Percentiles rank a stretch among this genome's conserved stretches.
These are phyloP conservation scores for Rhagologus leucostigma DNA, from an alignment of 2,113 vertebrate genomes.

Conservation along the genomic window DNA sequence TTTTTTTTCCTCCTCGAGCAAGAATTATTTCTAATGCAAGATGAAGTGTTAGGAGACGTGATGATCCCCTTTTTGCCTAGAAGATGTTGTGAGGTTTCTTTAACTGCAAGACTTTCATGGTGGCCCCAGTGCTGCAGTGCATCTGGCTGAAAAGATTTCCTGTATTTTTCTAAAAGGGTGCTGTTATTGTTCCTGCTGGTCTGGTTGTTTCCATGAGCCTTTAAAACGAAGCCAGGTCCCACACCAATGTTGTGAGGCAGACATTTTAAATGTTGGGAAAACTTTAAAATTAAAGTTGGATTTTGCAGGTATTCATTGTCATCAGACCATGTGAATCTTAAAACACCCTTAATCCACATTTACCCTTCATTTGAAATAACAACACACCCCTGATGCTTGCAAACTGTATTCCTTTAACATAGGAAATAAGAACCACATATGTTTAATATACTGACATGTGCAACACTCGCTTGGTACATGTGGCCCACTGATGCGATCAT, in stretches of 20 bases:
- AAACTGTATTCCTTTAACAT: constrained; percentile 15
- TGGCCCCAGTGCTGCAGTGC: constrained; percentile 53
- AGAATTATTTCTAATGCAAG: constrained; percentile 50
- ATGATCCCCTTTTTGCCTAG: constrained; percentile 58
- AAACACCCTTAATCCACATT: background rate
- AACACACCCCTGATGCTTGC: background rate
- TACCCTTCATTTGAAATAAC: background rate
- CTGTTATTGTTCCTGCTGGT: constrained; percentile 44
- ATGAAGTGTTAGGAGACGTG: constrained; percentile 57
- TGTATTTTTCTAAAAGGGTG: constrained; percentile 49
- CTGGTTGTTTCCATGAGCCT: constrained; percentile 5
- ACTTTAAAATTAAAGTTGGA: background rate
- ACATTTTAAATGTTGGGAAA: background rate
- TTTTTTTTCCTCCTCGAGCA: constrained; percentile 34
- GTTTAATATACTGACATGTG: constrained; percentile 56
- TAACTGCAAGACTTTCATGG: constrained; percentile 46
- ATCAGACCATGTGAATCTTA: background rate
- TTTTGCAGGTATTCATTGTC: background rate
- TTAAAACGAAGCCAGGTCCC: background rate
- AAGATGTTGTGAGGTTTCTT: constrained; percentile 56
- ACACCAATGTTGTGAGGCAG: background rate
- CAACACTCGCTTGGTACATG: constrained; percentile 28
- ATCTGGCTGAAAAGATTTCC: constrained; percentile 64
- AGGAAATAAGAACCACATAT: constrained; percentile 48
- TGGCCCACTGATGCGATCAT: constrained; percentile 48